Conservation (phyloP, 2,888 invertebrate genomes). For the Rhorus exstirpatorius region DNA sequence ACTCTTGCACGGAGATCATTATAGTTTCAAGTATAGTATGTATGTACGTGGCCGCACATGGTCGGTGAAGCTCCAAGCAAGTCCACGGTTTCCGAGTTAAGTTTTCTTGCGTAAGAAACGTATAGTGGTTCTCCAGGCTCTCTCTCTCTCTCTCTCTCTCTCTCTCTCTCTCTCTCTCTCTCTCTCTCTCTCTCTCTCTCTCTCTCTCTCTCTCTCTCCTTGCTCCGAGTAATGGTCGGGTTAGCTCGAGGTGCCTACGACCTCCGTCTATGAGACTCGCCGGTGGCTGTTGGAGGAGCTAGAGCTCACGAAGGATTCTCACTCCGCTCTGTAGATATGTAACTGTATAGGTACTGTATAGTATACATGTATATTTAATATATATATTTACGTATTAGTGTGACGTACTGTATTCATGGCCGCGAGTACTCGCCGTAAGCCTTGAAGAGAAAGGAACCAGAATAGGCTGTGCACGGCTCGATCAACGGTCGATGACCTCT, state of each 20-base stretch:
- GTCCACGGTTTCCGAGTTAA: conserved; percentile 31
- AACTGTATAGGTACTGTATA: neutral
- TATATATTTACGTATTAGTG: neutral
- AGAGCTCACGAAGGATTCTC: conserved; percentile 9
- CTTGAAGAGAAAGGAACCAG: conserved; percentile 78
- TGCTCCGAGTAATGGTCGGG: neutral
- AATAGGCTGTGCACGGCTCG: conserved; percentile 70
- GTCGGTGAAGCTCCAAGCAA: neutral
- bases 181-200: too few species aligned
- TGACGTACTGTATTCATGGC: conserved; percentile 20
- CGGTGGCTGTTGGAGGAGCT: neutral
- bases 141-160: too few species aligned
- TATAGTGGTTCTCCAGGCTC: neutral
- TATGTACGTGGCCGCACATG: neutral
- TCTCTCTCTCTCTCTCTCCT: neutral
- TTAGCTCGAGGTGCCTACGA: neutral
- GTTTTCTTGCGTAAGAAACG: conserved; percentile 56
- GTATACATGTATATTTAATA: neutral
- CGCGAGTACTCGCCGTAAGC: conserved; percentile 72
- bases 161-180: neutral
- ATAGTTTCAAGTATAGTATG: neutral
- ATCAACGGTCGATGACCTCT: conserved; percentile 75
- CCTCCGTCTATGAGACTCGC: neutral
- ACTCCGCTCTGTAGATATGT: neutral
- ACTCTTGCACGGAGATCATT: conserved; percentile 8